These are phyloP conservation scores for Leptopilina myrica DNA, from an alignment of 2,888 invertebrate species.

Conservation along the genomic window DNA sequence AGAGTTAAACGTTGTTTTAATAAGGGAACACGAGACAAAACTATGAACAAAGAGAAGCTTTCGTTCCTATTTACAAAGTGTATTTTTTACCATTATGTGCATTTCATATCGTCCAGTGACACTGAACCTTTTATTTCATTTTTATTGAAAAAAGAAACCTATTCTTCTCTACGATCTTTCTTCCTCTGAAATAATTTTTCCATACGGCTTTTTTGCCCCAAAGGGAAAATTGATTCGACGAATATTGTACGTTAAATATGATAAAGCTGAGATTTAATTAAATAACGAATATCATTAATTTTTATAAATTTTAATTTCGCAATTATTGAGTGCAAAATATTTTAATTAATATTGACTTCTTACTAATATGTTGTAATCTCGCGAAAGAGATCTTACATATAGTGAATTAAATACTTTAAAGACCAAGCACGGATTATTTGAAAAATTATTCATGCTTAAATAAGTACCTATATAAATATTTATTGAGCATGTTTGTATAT, in stretches of 20 bases:
- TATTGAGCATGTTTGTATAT: conserved; percentile 4
- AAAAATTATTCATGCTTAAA: conserved; percentile 16
- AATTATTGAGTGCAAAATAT: conserved; percentile 14
- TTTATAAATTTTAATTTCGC: background rate
- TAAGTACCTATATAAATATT: conserved; percentile 24
- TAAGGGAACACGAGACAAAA: conserved; percentile 26
- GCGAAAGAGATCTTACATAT: conserved; percentile 19
- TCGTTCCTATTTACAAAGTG: conserved; percentile 16
- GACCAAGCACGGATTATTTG: conserved; percentile 15
- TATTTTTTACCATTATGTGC: conserved; percentile 13
- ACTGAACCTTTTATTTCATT: background rate
- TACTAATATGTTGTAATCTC: conserved; percentile 13
- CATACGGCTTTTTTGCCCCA: too few species aligned
- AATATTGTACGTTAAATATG: too few species aligned
- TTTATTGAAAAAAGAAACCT: background rate
- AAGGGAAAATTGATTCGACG: too few species aligned
- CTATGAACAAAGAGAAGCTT: conserved; percentile 28
- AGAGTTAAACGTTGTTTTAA: conserved; percentile 33
- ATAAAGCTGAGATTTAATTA: too few species aligned
- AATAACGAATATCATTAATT: background rate
- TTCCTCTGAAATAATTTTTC: too few species aligned
- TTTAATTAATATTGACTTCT: conserved; percentile 4
- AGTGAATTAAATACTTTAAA: background rate
- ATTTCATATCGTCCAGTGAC: background rate
- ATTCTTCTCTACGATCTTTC: too few species aligned